Base-by-base conservation (phyloP, 2,797 vertebrate species). In the Perodicticus potto region DNA sequence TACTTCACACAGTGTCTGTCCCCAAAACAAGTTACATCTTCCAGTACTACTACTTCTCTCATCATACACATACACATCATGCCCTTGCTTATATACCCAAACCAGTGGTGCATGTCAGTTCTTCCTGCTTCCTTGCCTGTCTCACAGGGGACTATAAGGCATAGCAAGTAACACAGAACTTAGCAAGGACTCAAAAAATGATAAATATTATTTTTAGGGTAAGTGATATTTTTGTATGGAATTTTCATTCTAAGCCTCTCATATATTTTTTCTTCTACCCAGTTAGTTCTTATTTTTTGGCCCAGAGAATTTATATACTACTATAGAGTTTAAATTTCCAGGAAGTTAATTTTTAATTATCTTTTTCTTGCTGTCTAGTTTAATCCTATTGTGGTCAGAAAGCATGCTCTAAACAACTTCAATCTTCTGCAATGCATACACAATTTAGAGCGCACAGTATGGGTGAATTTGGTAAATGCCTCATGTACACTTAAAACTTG, bases 271-370 rank as follows among this genome's bases (percentile, higher is more conserved):
- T 85, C 22, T 76, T 70, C 59, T 65, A 80, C 20, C 29, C 72
- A 23, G 37, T 57, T 37, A 86, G 61, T 70, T 91, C 73, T 88
- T 40, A 70, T 70, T 95, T 95, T 97, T 85, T 59, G 37, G 81
- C 34, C 34, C 65, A 84, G 45, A 53, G 70, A 27, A 69, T 37
- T 45, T 80, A 37, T 11, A 23, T n/a, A 32, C 49, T 63, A 83
- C 19, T 32, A 53, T 1, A 57, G 40, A 61, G 34, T 40, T 87
- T 88, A 70, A 23, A 93, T 80, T 72, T 90, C 9, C 72, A 45
- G 2, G 43, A 32, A 92, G 20, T n/a, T 45, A 25, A 14, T 86
- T 72, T 86, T 17, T 63, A 22, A 7, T 49, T 69, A 19, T n/a
- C 63, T 63, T 85, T 61, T 69, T 6, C 7, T 73, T 72, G 72